These are phyloP conservation scores for Melozone crissalis DNA, from an alignment of 2,113 vertebrate species.

Conservation along the genomic window DNA sequence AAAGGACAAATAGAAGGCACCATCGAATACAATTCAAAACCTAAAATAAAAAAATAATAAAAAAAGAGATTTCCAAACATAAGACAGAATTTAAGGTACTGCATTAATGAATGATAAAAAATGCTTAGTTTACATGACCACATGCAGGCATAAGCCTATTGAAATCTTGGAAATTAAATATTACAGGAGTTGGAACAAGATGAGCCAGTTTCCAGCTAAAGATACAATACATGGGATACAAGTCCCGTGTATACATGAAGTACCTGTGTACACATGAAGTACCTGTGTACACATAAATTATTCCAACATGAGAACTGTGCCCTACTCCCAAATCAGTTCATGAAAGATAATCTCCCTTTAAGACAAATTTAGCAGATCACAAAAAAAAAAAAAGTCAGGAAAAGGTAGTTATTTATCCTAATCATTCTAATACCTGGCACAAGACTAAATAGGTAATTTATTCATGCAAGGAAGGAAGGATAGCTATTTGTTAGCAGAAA, in stretches of 20 bases:
- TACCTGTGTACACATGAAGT: not conserved
- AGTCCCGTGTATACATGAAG: not conserved
- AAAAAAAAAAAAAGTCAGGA: not conserved
- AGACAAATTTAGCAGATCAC: not conserved
- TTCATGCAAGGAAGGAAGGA: not conserved
- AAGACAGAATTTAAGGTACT: not conserved
- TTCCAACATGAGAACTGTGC: not conserved
- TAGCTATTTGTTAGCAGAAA: not conserved
- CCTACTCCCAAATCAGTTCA: not conserved
- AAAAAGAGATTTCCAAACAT: slow-evolving; percentile 31
- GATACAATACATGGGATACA: not conserved
- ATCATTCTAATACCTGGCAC: not conserved
- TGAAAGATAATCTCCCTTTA: not conserved
- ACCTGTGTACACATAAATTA: not conserved
- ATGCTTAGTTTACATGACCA: not conserved
- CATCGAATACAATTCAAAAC: slow-evolving; percentile 92
- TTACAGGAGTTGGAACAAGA: slow-evolving; percentile 25
- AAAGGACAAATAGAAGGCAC: slow-evolving; percentile 91
- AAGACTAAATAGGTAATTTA: not conserved
- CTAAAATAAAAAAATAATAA: slow-evolving; percentile 66
- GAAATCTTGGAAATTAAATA: slow-evolving; percentile 45
- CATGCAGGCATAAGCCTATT: slow-evolving; percentile 28
- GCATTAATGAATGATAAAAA: not conserved
- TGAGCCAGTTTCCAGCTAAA: slow-evolving; percentile 15
- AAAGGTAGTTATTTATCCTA: not conserved